Evolutionary conservation across 2,797 vertebrate species (phyloP), one percentile per base, ranked within the genome.

Genomic region (Calcarius lapponicus): DNA sequence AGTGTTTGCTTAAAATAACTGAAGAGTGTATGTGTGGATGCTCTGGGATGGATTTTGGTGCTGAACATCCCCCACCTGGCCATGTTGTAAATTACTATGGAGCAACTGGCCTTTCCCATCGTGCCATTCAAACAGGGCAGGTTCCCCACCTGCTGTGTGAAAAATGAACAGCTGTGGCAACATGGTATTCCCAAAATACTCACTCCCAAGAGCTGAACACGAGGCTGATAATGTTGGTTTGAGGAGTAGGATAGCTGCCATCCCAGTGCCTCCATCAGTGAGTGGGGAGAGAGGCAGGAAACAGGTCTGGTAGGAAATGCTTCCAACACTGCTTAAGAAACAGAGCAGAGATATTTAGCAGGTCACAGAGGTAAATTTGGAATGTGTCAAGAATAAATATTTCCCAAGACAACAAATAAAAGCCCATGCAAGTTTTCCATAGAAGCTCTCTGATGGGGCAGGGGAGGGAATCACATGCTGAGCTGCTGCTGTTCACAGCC

Each of bases 1-100:
- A 88, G 80, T 85, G 42, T 76, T 62, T 79, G 43, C 73, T 91
- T 96, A 64, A 95, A 97, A 95, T 95, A 95, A 17, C 90, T 69
- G 56, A 48, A 81, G 40, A 25, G 74, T 79, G 71, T 71, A 80
- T 72, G 22, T 80, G 47, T 86, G 80, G 17, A 40, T 66, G 43
- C 43, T 80, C 53, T 7, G 17, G 54, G 60, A 24, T 61, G 78
- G 84, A 70, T 16, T 43, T 61, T 6, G 0, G 42, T 2, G 2
- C 65, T 40, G 5, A 79, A 26, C 50, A 45, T 11, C 25, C 45
- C 28, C 47, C 11, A 2, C 28, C 70, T 60, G 26, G 38, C 32
- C 1, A 0, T 25, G 18, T 15, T 51, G 61, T 92, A 42, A 88
- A 79, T 76, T 32, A n/a, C 5, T 36, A 0, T n/a, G 28, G 47